phyloP scores from a whole-genome alignment of 2,113 vertebrate genomes.

The Hippocampus guttulatus region DNA sequence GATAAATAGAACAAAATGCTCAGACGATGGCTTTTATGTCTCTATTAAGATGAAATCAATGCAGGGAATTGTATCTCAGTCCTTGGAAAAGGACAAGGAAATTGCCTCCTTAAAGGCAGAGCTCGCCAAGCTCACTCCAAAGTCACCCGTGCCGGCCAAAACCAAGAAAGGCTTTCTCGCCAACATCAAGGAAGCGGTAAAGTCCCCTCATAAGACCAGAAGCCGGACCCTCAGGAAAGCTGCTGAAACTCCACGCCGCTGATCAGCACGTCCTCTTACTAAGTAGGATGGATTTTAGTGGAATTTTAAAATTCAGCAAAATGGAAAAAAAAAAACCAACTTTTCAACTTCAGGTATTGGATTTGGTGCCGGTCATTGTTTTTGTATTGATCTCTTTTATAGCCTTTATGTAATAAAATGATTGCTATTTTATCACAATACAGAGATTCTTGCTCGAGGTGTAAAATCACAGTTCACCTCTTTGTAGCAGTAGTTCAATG shows the following conservation, averaged over 20 bases:
- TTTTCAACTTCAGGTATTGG: not conserved
- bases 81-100: constrained; percentile 69
- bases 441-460: not conserved
- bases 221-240: constrained; percentile 61
- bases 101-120: constrained; percentile 69
- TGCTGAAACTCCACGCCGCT: constrained; percentile 15
- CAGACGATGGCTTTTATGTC: not conserved
- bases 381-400: not conserved
- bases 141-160: constrained; percentile 63
- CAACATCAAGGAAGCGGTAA: constrained; percentile 77
- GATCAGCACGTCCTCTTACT: constrained; percentile 17
- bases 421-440: not conserved
- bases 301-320: not conserved
- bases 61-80: constrained; percentile 58
- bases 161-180: constrained; percentile 73
- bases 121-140: constrained; percentile 41
- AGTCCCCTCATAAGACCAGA: constrained; percentile 53
- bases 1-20: not conserved
- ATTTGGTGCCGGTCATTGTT: not conserved
- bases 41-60: constrained; percentile 22
- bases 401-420: not conserved
- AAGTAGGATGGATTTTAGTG: too few relatives aligned
- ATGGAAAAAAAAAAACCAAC: not conserved
- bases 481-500: not conserved
- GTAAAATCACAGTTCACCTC: not conserved